A percentile compares a stretch with the other conserved stretches of the same genome.
Conservation (phyloP, 64 coral and sea anemone genomes). For the Stichodactyla mertensii region DNA sequence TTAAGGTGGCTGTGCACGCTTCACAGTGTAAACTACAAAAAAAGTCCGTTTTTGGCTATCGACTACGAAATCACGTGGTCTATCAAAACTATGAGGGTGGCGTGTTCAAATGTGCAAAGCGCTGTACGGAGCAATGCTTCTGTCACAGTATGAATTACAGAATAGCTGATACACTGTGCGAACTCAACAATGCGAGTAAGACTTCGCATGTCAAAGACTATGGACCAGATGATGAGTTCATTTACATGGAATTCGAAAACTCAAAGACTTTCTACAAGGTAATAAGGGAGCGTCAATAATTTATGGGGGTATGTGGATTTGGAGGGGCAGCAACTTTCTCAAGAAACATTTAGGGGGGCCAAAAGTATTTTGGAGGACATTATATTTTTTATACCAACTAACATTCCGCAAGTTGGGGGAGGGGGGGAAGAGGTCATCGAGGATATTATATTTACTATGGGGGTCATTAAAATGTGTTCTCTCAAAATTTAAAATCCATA, state of each 20-base stretch:
- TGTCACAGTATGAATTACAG: neutral
- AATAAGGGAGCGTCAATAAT: neutral
- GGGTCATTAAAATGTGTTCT: too few relatives aligned
- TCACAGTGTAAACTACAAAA: neutral
- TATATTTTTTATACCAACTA: too few relatives aligned
- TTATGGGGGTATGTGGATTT: too few relatives aligned
- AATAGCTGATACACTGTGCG: neutral
- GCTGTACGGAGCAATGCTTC: neutral
- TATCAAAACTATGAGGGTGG: neutral
- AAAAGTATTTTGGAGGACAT: too few relatives aligned
- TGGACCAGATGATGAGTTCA: neutral
- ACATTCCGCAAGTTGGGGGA: too few relatives aligned
- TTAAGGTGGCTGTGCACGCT: neutral
- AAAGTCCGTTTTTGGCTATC: neutral
- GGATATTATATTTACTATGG: too few relatives aligned
- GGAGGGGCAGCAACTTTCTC: too few relatives aligned
- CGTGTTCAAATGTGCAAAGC: neutral
- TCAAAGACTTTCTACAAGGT: neutral
- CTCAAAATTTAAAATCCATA: too few relatives aligned
- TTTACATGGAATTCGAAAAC: neutral
- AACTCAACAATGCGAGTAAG: neutral
- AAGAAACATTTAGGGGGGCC: too few relatives aligned
- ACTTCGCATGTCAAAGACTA: neutral
- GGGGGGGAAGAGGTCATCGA: too few relatives aligned
- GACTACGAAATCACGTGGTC: neutral